Evolutionary conservation across 2,113 vertebrate species (phyloP).

Genomic region (Cavia aperea): DNA sequence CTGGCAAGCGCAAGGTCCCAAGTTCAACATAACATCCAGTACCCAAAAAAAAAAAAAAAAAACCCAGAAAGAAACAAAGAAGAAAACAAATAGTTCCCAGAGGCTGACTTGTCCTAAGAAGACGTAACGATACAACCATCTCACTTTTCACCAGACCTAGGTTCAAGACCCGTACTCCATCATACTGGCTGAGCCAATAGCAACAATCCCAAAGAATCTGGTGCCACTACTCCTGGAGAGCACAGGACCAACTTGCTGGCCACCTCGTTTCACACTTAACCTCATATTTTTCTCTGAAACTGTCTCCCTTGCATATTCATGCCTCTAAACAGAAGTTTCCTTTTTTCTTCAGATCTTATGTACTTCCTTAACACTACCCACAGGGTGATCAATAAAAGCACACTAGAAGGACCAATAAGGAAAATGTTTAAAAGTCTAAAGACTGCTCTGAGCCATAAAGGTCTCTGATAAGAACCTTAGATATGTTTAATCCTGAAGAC

Average conservation of each 20-base stretch:
- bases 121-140: neutral
- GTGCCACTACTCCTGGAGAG: neutral
- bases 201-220: neutral
- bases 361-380: neutral
- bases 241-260: neutral
- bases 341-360: neutral
- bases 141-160: neutral
- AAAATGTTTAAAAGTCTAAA: conserved; percentile 13
- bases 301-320: neutral
- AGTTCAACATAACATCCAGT: too few species aligned
- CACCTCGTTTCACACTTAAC: neutral
- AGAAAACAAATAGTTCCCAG: neutral
- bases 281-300: neutral
- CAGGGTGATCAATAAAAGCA: neutral
- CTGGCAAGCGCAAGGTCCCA: too few species aligned
- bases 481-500: neutral
- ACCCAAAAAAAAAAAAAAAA: neutral
- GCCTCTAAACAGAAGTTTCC: neutral
- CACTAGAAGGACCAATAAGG: neutral
- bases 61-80: too few species aligned
- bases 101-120: neutral
- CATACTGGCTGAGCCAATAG: neutral
- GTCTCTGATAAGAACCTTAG: neutral
- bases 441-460: neutral
- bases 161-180: neutral